Evolutionary conservation across 2,888 invertebrate species (phyloP).

Genomic region (Seira sanloemensis): DNA sequence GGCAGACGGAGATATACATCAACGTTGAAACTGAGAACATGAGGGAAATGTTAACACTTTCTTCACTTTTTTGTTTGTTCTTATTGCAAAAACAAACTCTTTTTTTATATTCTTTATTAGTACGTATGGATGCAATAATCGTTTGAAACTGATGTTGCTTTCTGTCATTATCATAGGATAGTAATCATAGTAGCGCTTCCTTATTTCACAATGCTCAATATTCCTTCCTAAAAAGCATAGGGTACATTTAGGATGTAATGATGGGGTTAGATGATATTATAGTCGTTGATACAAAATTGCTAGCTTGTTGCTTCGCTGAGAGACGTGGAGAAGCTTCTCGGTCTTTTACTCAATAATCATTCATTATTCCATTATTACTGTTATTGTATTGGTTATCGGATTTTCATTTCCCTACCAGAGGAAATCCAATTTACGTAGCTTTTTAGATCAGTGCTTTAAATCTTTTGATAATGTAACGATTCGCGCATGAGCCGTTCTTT

Average conservation of each 20-base stretch:
- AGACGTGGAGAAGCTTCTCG: not conserved
- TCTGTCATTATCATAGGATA: not conserved
- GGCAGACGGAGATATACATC: slow-evolving; percentile 41
- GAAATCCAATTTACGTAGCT: no score
- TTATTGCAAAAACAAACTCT: not conserved
- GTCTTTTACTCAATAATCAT: not conserved
- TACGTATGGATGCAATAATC: slow-evolving; percentile 29
- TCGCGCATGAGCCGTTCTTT: no score
- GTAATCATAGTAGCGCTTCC: not conserved
- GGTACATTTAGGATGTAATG: not conserved
- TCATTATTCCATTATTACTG: not conserved
- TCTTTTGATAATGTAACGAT: no score
- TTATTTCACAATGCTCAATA: not conserved
- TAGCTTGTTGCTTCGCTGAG: not conserved
- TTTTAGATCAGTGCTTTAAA: no score
- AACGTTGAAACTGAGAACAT: slow-evolving; percentile 25
- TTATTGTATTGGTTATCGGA: not conserved
- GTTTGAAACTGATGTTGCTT: slow-evolving; percentile 39
- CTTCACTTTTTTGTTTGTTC: not conserved
- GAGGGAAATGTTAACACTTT: not conserved
- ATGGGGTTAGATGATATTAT: not conserved
- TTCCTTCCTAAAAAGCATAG: not conserved
- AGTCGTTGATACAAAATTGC: no score
- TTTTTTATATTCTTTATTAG: slow-evolving; percentile 8
- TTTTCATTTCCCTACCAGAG: not conserved